Base-by-base conservation (phyloP, 2,797 vertebrate species). In the Aulostomus chinensis region DNA sequence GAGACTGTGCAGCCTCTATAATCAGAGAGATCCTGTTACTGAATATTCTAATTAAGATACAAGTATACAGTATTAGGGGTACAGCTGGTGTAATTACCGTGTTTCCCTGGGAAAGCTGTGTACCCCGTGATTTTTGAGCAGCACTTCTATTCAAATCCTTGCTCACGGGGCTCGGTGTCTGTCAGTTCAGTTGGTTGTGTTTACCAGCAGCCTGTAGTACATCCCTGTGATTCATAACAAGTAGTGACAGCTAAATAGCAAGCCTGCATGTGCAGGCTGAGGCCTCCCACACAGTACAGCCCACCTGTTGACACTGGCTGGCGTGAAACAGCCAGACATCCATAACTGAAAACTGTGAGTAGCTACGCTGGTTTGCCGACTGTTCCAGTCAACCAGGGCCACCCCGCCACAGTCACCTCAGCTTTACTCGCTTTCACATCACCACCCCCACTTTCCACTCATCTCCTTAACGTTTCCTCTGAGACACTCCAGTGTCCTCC, bases 221-320 rank as follows among this genome's bases (percentile, higher is more conserved):
- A 37, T 74, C 34, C 29, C 6, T 47, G 63, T 51, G 52, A 25
- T 54, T 65, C 60, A 58, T 30, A 58, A 63, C 54, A 22, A 66
- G 38, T 43, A 69, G 60, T 73, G 81, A 76, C 76, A 71, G 76
- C 52, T 78, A 46, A 71, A 71, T 60, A 62, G 55, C 46, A 41
- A 58, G 39, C 37, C 48, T 13, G 67, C 52, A 52, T 51, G 61
- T 52, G 22, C 20, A 58, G 49, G 59, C 68, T 15, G 48, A 60
- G 51, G 33, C 57, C n/a, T 30, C 76, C 69, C 42, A 71, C 73
- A 12, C 45, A 45, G 12, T 3, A 4, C 57, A 37, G 68, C 66
- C 66, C 68, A 78, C 78, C 69, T 82, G 76, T 68, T 58, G 54
- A 28, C 53, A n/a, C n/a, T n/a, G n/a, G n/a, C n/a, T n/a, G n/a